These are phyloP conservation scores for Cynoglossus semilaevis DNA, from an alignment of 2,113 vertebrate genomes.

Conservation along the genomic window DNA sequence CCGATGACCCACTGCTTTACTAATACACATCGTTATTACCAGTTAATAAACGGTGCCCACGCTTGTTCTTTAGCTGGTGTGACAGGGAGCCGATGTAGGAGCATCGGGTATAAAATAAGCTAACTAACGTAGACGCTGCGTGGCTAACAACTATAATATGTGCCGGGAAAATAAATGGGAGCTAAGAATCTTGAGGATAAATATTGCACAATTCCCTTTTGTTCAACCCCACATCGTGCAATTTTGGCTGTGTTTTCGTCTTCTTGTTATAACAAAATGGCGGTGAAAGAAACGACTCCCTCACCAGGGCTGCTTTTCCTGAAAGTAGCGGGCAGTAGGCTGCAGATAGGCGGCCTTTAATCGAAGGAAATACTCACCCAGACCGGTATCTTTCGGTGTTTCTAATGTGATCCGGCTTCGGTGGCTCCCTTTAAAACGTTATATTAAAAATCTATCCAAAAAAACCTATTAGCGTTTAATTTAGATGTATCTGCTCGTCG, in stretches of 20 bases:
- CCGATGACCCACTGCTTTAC: too few relatives aligned
- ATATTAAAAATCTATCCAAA: background rate
- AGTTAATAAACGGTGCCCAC: slow-evolving; percentile 2
- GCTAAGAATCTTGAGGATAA: rapidly evolving
- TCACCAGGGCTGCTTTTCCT: slow-evolving; percentile 69
- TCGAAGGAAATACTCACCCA: slow-evolving; percentile 62
- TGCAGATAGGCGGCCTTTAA: slow-evolving; percentile 37
- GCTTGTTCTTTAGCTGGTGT: slow-evolving; percentile 25
- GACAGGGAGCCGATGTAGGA: slow-evolving; percentile 24
- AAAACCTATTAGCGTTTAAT: background rate
- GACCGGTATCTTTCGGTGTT: slow-evolving; percentile 42
- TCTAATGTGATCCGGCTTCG: slow-evolving; percentile 12
- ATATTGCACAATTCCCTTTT: background rate
- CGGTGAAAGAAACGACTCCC: slow-evolving; percentile 81
- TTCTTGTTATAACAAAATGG: slow-evolving; percentile 83
- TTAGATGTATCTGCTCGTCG: slow-evolving; percentile 33
- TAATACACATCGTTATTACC: background rate
- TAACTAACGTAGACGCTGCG: slow-evolving; percentile 19
- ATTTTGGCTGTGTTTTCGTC: slow-evolving; percentile 62
- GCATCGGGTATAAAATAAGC: slow-evolving; percentile 21
- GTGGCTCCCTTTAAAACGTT: background rate
- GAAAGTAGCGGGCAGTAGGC: slow-evolving; percentile 62
- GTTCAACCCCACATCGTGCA: slow-evolving; percentile 6
- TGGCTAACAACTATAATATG: slow-evolving; percentile 23
- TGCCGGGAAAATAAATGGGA: background rate